A percentile compares a stretch with the other conserved stretches of the same genome.
These are phyloP conservation scores for Solea senegalensis DNA, from an alignment of 2,113 vertebrate species.

Conservation along the genomic window DNA sequence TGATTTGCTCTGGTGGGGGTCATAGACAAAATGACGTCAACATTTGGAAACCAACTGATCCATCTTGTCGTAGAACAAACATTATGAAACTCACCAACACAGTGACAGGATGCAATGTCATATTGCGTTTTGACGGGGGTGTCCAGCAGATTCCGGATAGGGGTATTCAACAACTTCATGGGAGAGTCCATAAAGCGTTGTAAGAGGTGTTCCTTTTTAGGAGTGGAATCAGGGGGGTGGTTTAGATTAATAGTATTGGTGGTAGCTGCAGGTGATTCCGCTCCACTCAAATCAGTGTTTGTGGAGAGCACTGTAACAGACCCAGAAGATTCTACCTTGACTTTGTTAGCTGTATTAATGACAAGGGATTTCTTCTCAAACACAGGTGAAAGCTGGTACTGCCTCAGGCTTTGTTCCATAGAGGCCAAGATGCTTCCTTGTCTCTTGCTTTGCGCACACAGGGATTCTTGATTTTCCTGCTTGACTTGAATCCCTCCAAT, in stretches of 20 bases:
- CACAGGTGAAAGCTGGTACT: slow-evolving; percentile 89
- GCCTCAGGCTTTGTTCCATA: slow-evolving; percentile 94
- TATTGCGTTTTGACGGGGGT: slow-evolving; percentile 96
- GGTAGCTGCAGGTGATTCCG: slow-evolving; percentile 53
- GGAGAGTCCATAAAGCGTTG: slow-evolving; percentile 94
- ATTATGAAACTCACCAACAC: slow-evolving; percentile 88
- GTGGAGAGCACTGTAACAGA: slow-evolving; percentile 87
- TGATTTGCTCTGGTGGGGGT: slow-evolving; percentile 91
- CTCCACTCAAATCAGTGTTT: slow-evolving; percentile 74
- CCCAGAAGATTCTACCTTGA: slow-evolving; percentile 92
- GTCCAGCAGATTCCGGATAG: slow-evolving; percentile 93
- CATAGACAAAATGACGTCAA: slow-evolving; percentile 29
- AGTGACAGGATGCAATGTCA: slow-evolving; percentile 95
- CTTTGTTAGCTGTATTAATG: slow-evolving; percentile 87
- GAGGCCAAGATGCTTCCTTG: slow-evolving; percentile 91
- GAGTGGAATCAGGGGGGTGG: slow-evolving; percentile 84
- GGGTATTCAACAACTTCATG: slow-evolving; percentile 91
- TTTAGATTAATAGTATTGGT: slow-evolving; percentile 50
- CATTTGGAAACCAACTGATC: slow-evolving; percentile 9
- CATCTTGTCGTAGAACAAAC: slow-evolving; percentile 7
- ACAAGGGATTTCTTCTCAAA: slow-evolving; percentile 90
- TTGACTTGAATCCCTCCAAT: slow-evolving; percentile 83
- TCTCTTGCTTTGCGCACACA: slow-evolving; percentile 76
- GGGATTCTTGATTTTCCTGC: slow-evolving; percentile 83
- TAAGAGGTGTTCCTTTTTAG: slow-evolving; percentile 88